Evolutionary conservation across 2,888 invertebrate species (phyloP), one percentile per base, ranked within the genome.

Genomic region (Agrochola macilenta): DNA sequence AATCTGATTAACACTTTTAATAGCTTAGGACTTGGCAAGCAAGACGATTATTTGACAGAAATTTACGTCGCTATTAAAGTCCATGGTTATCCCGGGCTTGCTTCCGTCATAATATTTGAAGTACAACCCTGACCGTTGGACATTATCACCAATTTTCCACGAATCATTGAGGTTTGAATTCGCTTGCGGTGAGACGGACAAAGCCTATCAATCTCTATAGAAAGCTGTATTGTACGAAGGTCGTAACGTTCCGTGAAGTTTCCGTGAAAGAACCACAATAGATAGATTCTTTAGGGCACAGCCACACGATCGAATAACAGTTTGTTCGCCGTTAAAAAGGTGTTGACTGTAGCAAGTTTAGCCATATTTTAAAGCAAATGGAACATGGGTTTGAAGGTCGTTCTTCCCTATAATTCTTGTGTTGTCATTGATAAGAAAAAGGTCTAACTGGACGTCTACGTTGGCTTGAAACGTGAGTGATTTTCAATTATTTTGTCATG

Each of bases 111-210:
- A 87, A 79, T 75, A 84, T 74, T 83, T 88, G 86, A 88, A 85
- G 81, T 85, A 87, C 83, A 79, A 69, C 76, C 82, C 71, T 83
- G 84, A 76, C 83, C 76, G 79, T 75, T 83, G 83, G 83, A 85
- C 75, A 74, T 76, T 84, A 80, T 88, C 83, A 87, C 84, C 88
- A 90, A 91, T 93, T 93, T 91, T 90, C 83, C 89, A 89, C 88
- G 87, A 92, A 85, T 89, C 88, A 91, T 90, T 91, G 91, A 89
- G 86, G 88, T 89, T 89, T 89, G 86, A 90, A 91, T 91, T 89
- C 85, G 89, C 89, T 90, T 89, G 90, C 89, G 88, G 90, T 91
- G 80, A 87, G 85, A 82, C 85, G 84, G 87, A 90, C 90, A 89
- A 90, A 89, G 89, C 87, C 85, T 84, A 88, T 78, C 89, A 88